Evolutionary conservation across 2,888 invertebrate genomes (phyloP).

Genomic region (Drosophila fulvimacula): DNA sequence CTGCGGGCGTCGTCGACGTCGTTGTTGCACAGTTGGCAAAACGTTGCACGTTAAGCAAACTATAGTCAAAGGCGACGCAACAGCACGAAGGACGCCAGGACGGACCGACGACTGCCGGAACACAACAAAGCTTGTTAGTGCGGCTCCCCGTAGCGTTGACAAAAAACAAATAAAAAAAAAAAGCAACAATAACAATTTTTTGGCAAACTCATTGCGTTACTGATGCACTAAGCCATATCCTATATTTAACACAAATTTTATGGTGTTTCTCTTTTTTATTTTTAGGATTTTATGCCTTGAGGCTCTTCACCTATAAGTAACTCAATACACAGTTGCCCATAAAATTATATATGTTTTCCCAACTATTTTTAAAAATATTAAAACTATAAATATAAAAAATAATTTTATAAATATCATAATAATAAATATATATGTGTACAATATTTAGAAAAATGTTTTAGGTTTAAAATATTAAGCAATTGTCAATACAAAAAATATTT

Average conservation of each 20-base stretch:
- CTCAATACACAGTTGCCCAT: too few relatives aligned
- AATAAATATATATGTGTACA: background rate
- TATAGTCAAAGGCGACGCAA: slow-evolving; percentile 57
- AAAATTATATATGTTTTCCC: too few relatives aligned
- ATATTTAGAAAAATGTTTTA: too few relatives aligned
- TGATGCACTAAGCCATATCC: background rate
- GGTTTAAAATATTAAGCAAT: too few relatives aligned
- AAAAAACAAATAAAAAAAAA: slow-evolving; percentile 39
- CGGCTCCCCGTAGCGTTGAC: slow-evolving; percentile 53
- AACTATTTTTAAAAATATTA: too few relatives aligned
- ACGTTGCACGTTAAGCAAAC: slow-evolving; percentile 73
- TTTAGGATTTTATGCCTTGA: too few relatives aligned
- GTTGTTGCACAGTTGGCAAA: slow-evolving; percentile 63
- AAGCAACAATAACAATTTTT: slow-evolving; percentile 18
- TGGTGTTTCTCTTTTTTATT: too few relatives aligned
- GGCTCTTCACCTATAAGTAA: too few relatives aligned
- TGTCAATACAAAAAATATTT: too few relatives aligned
- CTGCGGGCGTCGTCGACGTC: slow-evolving; percentile 63
- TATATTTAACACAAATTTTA: background rate
- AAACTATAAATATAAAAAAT: too few relatives aligned
- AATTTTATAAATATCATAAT: too few relatives aligned
- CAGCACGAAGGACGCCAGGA: slow-evolving; percentile 5
- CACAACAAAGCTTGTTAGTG: slow-evolving; percentile 78
- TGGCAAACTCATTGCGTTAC: background rate
- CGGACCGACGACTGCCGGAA: slow-evolving; percentile 28